Evolutionary conservation across 2,888 invertebrate genomes (phyloP).

Genomic region (Nomada hirtipes): DNA sequence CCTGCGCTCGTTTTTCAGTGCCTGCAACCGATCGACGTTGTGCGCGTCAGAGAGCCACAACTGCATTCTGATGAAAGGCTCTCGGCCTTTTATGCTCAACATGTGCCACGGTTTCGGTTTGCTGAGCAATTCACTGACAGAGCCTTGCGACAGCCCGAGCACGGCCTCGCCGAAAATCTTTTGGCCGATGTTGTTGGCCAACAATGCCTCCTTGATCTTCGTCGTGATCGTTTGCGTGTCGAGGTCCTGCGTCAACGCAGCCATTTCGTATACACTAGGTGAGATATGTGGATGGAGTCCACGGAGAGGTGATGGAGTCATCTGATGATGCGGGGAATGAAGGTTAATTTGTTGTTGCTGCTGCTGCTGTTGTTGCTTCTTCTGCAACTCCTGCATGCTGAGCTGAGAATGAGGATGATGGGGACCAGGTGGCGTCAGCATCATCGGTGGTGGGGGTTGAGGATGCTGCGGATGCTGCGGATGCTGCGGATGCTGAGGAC

Average conservation of each 20-base stretch:
- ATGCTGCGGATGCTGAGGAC: slow-evolving; percentile 80
- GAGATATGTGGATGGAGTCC: slow-evolving; percentile 93
- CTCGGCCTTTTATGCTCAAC: slow-evolving; percentile 98
- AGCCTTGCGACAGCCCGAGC: slow-evolving; percentile 97
- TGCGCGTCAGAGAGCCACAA: slow-evolving; percentile 98
- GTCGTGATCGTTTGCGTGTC: slow-evolving; percentile 98
- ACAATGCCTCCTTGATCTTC: slow-evolving; percentile 97
- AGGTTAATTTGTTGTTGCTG: slow-evolving; percentile 86
- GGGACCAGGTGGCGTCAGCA: slow-evolving; percentile 91
- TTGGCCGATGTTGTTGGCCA: slow-evolving; percentile 99
- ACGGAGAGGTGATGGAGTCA: slow-evolving; percentile 88
- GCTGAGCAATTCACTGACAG: slow-evolving; percentile 97
- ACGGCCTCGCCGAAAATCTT: slow-evolving; percentile 99
- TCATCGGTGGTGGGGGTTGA: slow-evolving; percentile 87
- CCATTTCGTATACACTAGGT: slow-evolving; percentile 99
- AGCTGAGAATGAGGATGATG: slow-evolving; percentile 90
- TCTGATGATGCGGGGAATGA: slow-evolving; percentile 88
- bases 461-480: slow-evolving; percentile 75
- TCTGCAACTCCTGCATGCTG: slow-evolving; percentile 88
- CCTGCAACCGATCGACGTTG: slow-evolving; percentile 96
- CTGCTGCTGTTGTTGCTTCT: slow-evolving; percentile 85
- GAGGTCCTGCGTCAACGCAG: slow-evolving; percentile 97
- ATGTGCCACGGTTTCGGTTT: slow-evolving; percentile 99
- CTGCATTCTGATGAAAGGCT: slow-evolving; percentile 98
- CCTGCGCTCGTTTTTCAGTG: slow-evolving; percentile 94